Conservation (phyloP, 2,113 vertebrate genomes). For the Hucho hucho region DNA sequence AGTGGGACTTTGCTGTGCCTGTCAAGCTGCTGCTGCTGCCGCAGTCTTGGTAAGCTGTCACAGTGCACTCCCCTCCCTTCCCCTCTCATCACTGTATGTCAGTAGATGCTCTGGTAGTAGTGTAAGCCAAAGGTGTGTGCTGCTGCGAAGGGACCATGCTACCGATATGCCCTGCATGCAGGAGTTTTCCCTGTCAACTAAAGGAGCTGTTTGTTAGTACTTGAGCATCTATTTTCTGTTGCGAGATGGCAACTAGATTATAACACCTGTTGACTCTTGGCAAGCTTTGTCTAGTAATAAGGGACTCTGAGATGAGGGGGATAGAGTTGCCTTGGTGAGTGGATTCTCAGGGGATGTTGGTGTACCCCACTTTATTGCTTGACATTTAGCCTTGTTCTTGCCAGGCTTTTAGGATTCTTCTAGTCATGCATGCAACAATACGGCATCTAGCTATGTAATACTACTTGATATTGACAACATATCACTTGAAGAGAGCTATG, state of each 20-base stretch:
- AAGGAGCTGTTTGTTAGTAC: background rate
- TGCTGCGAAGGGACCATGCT: background rate
- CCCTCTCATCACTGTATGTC: constrained; percentile 43
- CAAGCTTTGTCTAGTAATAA: background rate
- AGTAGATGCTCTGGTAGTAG: background rate
- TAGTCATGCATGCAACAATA: no score
- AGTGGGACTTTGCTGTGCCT: constrained; percentile 41
- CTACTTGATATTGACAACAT: no score
- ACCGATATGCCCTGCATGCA: background rate
- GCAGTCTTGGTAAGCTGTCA: constrained; percentile 2
- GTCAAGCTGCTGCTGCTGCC: constrained; percentile 18
- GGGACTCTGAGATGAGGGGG: background rate
- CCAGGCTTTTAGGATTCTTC: no score
- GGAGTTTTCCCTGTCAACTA: no score
- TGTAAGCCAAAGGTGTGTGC: background rate
- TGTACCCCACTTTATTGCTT: background rate
- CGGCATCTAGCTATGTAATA: no score
- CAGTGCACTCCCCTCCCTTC: constrained; percentile 37
- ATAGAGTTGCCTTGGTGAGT: background rate
- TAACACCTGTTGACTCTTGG: background rate
- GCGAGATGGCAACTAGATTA: background rate
- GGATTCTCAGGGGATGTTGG: background rate
- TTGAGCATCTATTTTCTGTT: background rate
- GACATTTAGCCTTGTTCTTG: no score
- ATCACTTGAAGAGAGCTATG: no score